These are phyloP conservation scores for Syngnathoides biaculeatus DNA, from an alignment of 2,113 vertebrate genomes.

Conservation along the genomic window DNA sequence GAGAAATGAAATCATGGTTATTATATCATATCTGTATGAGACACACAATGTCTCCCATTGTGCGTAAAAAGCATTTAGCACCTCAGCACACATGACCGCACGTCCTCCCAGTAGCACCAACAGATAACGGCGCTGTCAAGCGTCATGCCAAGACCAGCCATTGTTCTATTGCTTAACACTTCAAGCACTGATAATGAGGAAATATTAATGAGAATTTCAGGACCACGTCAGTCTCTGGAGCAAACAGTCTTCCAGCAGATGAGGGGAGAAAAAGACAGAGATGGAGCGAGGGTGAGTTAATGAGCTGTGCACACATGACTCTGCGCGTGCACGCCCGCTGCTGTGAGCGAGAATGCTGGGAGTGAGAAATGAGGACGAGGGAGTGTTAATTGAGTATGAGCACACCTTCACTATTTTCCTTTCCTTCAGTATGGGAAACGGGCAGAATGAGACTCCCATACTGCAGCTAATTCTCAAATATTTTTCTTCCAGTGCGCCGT, in stretches of 20 bases:
- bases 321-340: constrained; percentile 24
- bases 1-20: constrained; percentile 1
- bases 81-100: constrained; percentile 20
- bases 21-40: neutral
- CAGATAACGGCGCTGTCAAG: constrained; percentile 23
- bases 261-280: constrained; percentile 31
- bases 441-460: constrained; percentile 4
- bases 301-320: constrained; percentile 37
- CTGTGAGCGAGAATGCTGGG: constrained; percentile 11
- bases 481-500: neutral
- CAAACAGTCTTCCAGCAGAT: constrained; percentile 32
- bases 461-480: neutral
- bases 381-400: constrained; percentile 60
- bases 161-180: constrained; percentile 30
- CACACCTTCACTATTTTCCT: constrained; percentile 42
- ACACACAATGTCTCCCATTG: neutral
- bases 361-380: constrained; percentile 29
- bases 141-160: constrained; percentile 35
- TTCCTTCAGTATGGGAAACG: constrained; percentile 10
- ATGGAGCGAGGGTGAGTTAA: constrained; percentile 35
- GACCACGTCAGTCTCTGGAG: constrained; percentile 26
- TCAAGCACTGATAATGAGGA: constrained; percentile 41
- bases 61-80: constrained; percentile 4
- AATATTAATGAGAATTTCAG: constrained; percentile 51
- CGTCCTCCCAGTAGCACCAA: constrained; percentile 3